A percentile compares a stretch with the other conserved stretches of the same genome.
phyloP scores from a whole-genome alignment of 1,140 invertebrate species.

The Philotrypesis tridentata region DNA sequence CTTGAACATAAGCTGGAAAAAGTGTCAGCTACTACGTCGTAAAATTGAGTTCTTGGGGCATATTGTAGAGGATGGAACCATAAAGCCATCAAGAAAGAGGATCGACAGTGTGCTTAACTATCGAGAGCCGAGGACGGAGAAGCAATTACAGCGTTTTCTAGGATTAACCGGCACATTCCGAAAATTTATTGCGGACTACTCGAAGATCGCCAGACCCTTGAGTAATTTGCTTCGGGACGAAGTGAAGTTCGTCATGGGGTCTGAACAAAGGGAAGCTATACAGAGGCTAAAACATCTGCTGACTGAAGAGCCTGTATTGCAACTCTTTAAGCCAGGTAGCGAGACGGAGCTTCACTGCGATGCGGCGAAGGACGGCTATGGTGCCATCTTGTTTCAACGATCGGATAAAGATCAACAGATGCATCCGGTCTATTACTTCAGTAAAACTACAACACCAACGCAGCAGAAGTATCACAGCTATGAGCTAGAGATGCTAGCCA shows the following conservation, averaged over 20 bases:
- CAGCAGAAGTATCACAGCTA: constrained; percentile 47
- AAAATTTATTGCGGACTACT: constrained; percentile 40
- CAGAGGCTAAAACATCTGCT: constrained; percentile 14
- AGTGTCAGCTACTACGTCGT: constrained; percentile 43
- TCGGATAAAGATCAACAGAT: no score
- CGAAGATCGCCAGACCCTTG: constrained; percentile 12
- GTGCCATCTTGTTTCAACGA: constrained; percentile 61
- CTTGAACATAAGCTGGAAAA: constrained; percentile 34
- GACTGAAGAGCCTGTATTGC: constrained; percentile 6
- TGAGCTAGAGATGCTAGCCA: constrained; percentile 49
- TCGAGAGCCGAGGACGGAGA: constrained; percentile 13
- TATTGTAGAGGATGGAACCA: constrained; percentile 9
- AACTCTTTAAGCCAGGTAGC: no score
- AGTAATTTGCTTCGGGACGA: constrained; percentile 21
- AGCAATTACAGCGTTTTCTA: constrained; percentile 46
- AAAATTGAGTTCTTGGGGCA: constrained; percentile 38
- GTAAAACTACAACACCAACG: constrained; percentile 32
- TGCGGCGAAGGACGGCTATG: no score
- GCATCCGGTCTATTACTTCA: constrained; percentile 49
- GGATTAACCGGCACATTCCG: constrained; percentile 45
- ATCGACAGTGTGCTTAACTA: background rate
- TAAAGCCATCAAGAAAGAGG: background rate
- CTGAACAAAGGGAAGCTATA: constrained; percentile 9
- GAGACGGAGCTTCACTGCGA: constrained; percentile 57
- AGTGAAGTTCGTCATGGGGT: constrained; percentile 1